These are phyloP conservation scores for Nysson spinosus DNA, from an alignment of 2,888 invertebrate genomes.

Conservation along the genomic window DNA sequence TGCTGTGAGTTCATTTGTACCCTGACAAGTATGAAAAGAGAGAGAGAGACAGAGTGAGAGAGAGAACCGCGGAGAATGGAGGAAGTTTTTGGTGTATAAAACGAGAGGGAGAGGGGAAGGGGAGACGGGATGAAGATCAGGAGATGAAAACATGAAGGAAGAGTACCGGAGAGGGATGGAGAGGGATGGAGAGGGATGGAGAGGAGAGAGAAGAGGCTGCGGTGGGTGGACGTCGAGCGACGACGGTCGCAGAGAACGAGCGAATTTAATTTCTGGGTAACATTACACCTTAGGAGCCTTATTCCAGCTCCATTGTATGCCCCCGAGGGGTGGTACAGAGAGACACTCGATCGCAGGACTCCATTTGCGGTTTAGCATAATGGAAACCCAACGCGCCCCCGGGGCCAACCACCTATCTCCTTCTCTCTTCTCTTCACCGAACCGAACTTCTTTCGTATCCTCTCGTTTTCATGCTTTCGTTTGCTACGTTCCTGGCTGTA, in stretches of 20 bases:
- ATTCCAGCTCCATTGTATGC: constrained; percentile 70
- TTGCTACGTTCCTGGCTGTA: too few species aligned
- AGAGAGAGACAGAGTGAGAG: not conserved
- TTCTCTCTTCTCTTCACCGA: too few species aligned
- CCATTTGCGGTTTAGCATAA: constrained; percentile 78
- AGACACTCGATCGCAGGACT: constrained; percentile 77
- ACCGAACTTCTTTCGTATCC: too few species aligned
- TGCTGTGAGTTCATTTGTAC: constrained; percentile 63
- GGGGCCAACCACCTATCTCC: too few species aligned
- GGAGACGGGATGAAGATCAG: constrained; percentile 23
- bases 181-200: constrained; percentile 1
- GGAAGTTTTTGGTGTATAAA: constrained; percentile 3
- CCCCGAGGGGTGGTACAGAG: constrained; percentile 63
- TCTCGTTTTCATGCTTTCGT: too few species aligned
- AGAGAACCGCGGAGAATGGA: constrained; percentile 9
- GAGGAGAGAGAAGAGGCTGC: not conserved
- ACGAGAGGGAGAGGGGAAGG: constrained; percentile 8
- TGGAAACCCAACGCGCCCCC: constrained; percentile 76
- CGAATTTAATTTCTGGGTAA: constrained; percentile 76
- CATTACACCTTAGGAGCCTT: constrained; percentile 74
- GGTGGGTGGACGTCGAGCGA: constrained; percentile 11
- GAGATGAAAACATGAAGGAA: not conserved
- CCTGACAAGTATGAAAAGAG: constrained; percentile 57
- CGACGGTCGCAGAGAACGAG: constrained; percentile 56
- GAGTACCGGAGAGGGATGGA: constrained; percentile 1